Percentiles rank a stretch among this genome's conserved stretches.
These are phyloP conservation scores for Gouania willdenowi DNA, from an alignment of 2,797 vertebrate species.

Conservation along the genomic window DNA sequence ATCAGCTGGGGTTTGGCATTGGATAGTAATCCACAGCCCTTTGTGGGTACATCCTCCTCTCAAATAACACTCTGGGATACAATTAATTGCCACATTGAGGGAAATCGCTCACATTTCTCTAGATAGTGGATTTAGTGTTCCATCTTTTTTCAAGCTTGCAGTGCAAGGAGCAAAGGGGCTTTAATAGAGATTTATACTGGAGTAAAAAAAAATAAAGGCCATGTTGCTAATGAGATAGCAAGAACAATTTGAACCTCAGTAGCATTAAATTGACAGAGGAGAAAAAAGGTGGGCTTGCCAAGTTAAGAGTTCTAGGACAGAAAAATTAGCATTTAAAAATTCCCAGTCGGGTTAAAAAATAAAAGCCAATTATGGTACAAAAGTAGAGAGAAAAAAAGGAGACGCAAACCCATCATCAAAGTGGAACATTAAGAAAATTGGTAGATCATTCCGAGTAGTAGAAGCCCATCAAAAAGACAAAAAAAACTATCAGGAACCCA, in stretches of 20 bases:
- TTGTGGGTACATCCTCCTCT: constrained; percentile 64
- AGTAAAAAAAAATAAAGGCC: constrained; percentile 76
- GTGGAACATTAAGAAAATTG: constrained; percentile 41
- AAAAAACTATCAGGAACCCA: constrained; percentile 45
- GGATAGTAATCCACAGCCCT: constrained; percentile 66
- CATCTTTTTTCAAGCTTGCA: constrained; percentile 63
- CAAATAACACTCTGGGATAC: constrained; percentile 75
- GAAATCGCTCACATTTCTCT: constrained; percentile 74
- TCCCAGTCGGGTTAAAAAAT: constrained; percentile 72
- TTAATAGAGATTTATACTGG: constrained; percentile 86
- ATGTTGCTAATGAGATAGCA: constrained; percentile 83
- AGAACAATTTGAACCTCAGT: constrained; percentile 84
- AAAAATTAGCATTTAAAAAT: constrained; percentile 81
- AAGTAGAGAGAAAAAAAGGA: constrained; percentile 22
- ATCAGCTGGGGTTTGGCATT: constrained; percentile 59
- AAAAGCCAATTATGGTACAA: constrained; percentile 78
- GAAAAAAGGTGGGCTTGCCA: constrained; percentile 64
- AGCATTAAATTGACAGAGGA: constrained; percentile 73
- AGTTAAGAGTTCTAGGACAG: constrained; percentile 83
- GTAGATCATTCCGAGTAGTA: too few species aligned
- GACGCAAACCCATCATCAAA: constrained; percentile 35
- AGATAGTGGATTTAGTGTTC: constrained; percentile 76
- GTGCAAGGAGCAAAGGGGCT: constrained; percentile 74
- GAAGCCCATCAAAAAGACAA: too few species aligned
- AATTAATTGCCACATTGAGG: constrained; percentile 78